These are phyloP conservation scores for Anagyrus pseudococci DNA, from an alignment of 2,888 invertebrate genomes.

Conservation along the genomic window DNA sequence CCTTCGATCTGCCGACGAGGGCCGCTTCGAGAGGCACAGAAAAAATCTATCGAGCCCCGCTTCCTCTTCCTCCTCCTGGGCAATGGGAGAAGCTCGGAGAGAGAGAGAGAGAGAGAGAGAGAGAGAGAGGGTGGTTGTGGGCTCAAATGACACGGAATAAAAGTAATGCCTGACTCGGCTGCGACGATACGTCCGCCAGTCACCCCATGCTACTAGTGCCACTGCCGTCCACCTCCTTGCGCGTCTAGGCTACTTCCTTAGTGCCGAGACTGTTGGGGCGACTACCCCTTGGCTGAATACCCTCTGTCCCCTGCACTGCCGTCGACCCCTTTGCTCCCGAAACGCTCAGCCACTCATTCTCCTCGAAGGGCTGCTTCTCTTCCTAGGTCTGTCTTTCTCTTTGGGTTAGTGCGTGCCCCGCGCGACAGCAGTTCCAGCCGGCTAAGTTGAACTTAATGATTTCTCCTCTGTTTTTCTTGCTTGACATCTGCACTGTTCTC, in stretches of 20 bases:
- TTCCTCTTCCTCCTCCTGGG: neutral
- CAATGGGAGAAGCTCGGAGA: neutral
- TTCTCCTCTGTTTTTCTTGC: slow-evolving; percentile 22
- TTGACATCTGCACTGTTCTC: neutral
- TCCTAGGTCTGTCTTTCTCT: neutral
- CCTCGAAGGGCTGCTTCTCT: neutral
- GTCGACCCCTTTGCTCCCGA: neutral
- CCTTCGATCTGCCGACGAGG: slow-evolving; percentile 20
- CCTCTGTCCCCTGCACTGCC: slow-evolving; percentile 5
- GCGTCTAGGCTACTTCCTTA: slow-evolving; percentile 5
- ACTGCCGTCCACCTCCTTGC: neutral
- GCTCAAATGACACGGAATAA: slow-evolving; percentile 63
- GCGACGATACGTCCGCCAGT: slow-evolving; percentile 8
- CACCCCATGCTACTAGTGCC: neutral
- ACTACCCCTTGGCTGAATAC: neutral
- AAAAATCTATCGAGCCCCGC: slow-evolving; percentile 56
- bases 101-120: neutral
- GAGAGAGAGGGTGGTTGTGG: slow-evolving; percentile 52
- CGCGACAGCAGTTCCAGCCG: neutral
- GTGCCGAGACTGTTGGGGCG: neutral
- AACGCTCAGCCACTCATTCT: neutral
- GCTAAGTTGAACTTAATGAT: slow-evolving; percentile 25
- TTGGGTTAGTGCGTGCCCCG: neutral
- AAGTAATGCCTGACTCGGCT: slow-evolving; percentile 38
- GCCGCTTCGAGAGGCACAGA: slow-evolving; percentile 55